Evolutionary conservation across 2,797 vertebrate species (phyloP), one percentile per base, ranked within the genome.

Genomic region (Smutsia gigantea): DNA sequence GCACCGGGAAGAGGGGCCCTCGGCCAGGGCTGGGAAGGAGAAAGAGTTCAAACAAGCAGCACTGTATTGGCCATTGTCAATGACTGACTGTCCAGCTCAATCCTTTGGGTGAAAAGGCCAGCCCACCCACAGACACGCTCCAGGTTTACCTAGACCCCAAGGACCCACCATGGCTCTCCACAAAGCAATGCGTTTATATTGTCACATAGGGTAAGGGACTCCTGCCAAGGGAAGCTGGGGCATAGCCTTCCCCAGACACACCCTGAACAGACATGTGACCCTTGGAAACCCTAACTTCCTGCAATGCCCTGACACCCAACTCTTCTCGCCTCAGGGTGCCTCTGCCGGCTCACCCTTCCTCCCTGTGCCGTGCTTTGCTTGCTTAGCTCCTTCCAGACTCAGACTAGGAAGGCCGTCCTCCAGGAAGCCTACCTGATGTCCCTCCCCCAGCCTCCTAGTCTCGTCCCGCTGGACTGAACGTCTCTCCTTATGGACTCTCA

Each of bases 231-330:
- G 53, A 61, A 64, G 27, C 61, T 49, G 12, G 0, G 1, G 0
- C 5, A 12, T 0, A 53, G 3, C 34, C 66, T 81, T 49, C 19
- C 63, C 21, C 18, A 4, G 23, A 51, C 3, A 42, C 4, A 13
- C 25, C 46, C 27, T 6, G 21, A 77, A n/a, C 25, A 59, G 15
- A 64, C 31, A 10, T 34, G 4, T 42, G 10, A 42, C 5, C 23
- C 7, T 0, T 51, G 27, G 39, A 55, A 94, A 91, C 4, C 31
- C 53, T 37, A 63, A 55, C 4, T 8, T 0, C 39, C 63, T 18
- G 0, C 2, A n/a, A 13, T 14, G 15, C 7, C 42, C 18, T 27
- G 10, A 29, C 31, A 18, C n/a, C 31, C 17, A 12, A 1, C 21
- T 7, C 25, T 29, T 17, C 55, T 29, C 1, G 34, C 39, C 55